phyloP scores from a whole-genome alignment of 2,113 vertebrate genomes.

The Lathamus discolor region DNA sequence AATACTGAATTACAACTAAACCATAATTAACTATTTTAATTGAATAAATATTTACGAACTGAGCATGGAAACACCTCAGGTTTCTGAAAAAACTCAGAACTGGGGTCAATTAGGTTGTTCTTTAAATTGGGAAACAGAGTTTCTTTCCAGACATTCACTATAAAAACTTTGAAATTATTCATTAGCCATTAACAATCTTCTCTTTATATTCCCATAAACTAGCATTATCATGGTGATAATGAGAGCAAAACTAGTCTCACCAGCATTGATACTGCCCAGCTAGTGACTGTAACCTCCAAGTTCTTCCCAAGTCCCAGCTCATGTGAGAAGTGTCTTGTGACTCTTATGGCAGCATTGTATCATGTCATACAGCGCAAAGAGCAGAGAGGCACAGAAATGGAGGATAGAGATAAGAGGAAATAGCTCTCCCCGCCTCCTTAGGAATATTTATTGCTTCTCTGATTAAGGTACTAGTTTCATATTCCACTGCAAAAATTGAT shows the following conservation, averaged over 20 bases:
- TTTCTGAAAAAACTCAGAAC: neutral
- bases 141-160: neutral
- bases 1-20: neutral
- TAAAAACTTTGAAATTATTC: too few relatives aligned
- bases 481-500: neutral
- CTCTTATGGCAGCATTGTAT: conserved; percentile 4
- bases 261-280: neutral
- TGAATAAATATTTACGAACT: neutral
- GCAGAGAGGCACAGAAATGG: neutral
- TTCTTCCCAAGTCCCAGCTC: neutral
- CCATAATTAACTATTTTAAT: neutral
- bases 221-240: neutral
- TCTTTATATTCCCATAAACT: neutral
- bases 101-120: neutral
- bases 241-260: conserved; percentile 11
- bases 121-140: neutral
- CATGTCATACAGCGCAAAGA: neutral
- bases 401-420: neutral
- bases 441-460: neutral
- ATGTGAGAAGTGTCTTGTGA: neutral
- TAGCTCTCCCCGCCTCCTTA: neutral
- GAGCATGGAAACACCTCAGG: neutral
- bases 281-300: neutral
- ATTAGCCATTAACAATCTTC: too few relatives aligned
- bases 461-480: neutral